Evolutionary conservation across 2,797 vertebrate species (phyloP).

Genomic region (Pangasius mekongensis): DNA sequence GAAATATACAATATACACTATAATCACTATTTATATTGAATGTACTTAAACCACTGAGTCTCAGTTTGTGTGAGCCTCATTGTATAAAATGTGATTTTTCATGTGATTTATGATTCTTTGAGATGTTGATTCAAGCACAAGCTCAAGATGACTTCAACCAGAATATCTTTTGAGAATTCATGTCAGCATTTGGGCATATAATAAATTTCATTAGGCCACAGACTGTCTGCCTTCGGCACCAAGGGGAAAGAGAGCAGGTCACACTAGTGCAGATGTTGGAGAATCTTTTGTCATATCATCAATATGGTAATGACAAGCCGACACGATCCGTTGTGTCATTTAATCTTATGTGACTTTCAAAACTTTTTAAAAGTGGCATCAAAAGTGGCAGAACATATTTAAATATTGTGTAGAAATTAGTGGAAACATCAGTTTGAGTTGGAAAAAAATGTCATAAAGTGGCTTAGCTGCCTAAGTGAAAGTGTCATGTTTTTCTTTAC

Average conservation of each 20-base stretch:
- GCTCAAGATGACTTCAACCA: conserved; percentile 35
- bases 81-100: conserved; percentile 35
- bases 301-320: conserved; percentile 56
- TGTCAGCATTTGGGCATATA: conserved; percentile 48
- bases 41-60: conserved; percentile 25
- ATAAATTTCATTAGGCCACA: conserved; percentile 50
- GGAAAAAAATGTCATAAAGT: not conserved
- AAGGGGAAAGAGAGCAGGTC: conserved; percentile 40
- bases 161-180: conserved; percentile 54
- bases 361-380: conserved; percentile 40
- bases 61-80: conserved; percentile 8
- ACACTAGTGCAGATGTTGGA: conserved; percentile 45
- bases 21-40: conserved; percentile 13
- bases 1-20: not conserved
- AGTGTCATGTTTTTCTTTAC: not conserved
- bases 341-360: conserved; percentile 45
- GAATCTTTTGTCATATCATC: conserved; percentile 56
- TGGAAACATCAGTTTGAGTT: conserved; percentile 22
- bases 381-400: conserved; percentile 17
- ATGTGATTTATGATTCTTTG: conserved; percentile 54
- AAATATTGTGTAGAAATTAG: conserved; percentile 2
- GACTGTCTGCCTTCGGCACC: conserved; percentile 46
- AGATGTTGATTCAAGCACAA: conserved; percentile 51
- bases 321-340: conserved; percentile 40
- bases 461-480: not conserved